Evolutionary conservation across 2,888 invertebrate species (phyloP), one percentile per base, ranked within the genome.

Genomic region (Erynnis tages): DNA sequence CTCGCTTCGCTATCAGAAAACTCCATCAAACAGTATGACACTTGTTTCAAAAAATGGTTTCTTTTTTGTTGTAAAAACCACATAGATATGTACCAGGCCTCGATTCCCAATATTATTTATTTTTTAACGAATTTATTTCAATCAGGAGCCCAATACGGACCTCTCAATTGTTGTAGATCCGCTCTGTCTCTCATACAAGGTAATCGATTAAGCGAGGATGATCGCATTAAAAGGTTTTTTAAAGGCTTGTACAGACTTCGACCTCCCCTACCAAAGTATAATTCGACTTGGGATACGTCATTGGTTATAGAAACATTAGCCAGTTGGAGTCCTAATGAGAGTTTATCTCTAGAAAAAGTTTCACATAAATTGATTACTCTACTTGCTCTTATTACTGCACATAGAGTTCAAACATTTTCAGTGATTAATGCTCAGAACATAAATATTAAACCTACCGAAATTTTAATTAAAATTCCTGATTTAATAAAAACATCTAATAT

Each of bases 341-440:
- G 34, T 19, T 16, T 61, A 21, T 5, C 27, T n/a, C 11, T 53
- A 6, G 44, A 55, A 16, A 21, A 46, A 19, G 1, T 59, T 10
- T 37, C 57, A 1, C 56, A 57, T 32, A 66, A 64, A 45, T 21
- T 57, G 53, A n/a, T 58, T 6, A 61, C 57, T 2, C 45, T 64
- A 10, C 25, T 63, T n/a, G 61, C 62, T 4, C 44, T 64, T 7
- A 14, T 49, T 8, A 62, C 63, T 3, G 62, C 54, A 2, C 63
- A 67, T 27, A 52, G 64, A 41, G 43, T 57, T 4, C 59, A 54
- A 35, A 66, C 65, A 0, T 44, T 65, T 17, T 55, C 58, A 5
- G n/a, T 53, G 30, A 61, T 65, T 34, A 49, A n/a, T n/a, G n/a
- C n/a, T n/a, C n/a, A n/a, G n/a, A n/a, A n/a, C n/a, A n/a, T n/a